Evolutionary conservation across 2,113 vertebrate genomes (phyloP).

Genomic region (Dolichallabes microphthalmus): DNA sequence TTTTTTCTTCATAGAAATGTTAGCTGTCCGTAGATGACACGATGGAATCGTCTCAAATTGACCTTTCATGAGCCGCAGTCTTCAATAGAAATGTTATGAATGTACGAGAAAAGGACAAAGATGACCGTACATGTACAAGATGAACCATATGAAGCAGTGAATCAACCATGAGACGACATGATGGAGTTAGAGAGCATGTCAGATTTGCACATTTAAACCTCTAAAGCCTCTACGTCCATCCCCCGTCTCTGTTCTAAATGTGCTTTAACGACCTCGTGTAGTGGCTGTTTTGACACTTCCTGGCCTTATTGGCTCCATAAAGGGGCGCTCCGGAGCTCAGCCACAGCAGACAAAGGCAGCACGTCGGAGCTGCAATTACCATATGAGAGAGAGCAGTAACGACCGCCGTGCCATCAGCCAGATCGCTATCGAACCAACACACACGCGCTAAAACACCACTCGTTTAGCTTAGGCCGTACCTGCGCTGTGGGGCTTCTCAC

Average conservation of each 20-base stretch:
- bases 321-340: constrained; percentile 80
- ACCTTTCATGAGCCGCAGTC: neutral
- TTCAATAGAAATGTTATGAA: neutral
- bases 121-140: neutral
- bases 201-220: too few species aligned
- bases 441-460: constrained; percentile 39
- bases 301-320: constrained; percentile 84
- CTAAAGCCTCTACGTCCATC: constrained; percentile 57
- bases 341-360: constrained; percentile 75
- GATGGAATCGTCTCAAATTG: neutral
- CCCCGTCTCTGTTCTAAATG: constrained; percentile 68
- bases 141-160: neutral
- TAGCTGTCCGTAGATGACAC: neutral
- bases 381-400: constrained; percentile 44
- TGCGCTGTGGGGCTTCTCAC: constrained; percentile 41
- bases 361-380: constrained; percentile 30
- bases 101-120: too few species aligned
- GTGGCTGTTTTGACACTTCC: constrained; percentile 78
- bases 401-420: constrained; percentile 22
- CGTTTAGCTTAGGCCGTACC: constrained; percentile 25
- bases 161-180: neutral
- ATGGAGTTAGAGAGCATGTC: neutral
- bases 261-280: constrained; percentile 78
- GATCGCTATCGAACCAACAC: constrained; percentile 44
- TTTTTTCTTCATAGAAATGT: neutral